Evolutionary conservation across 2,888 invertebrate genomes (phyloP).

Genomic region (Xestia rhomboidea): DNA sequence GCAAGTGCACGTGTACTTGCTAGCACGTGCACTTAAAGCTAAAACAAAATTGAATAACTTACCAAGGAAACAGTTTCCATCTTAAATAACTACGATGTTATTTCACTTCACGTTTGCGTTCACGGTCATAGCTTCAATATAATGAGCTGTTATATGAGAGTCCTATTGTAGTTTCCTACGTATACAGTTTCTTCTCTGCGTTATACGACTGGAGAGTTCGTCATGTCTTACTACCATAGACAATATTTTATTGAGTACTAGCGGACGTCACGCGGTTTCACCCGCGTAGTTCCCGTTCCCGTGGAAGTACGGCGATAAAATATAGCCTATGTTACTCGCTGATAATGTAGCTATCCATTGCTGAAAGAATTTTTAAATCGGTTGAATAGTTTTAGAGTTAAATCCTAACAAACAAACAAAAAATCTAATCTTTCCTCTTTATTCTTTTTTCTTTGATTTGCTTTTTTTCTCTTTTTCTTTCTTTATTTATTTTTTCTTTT

Average conservation of each 20-base stretch:
- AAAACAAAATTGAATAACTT: not conserved
- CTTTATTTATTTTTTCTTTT: too few relatives aligned
- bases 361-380: too few relatives aligned
- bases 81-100: constrained; percentile 7
- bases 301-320: too few relatives aligned
- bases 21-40: not conserved
- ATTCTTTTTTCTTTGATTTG: too few relatives aligned
- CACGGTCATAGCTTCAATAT: constrained; percentile 68
- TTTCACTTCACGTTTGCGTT: constrained; percentile 37
- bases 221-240: constrained; percentile 11
- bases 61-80: not conserved
- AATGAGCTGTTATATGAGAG: constrained; percentile 60
- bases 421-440: too few relatives aligned
- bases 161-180: constrained; percentile 57
- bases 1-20: not conserved
- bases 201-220: constrained; percentile 10
- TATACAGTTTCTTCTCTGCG: constrained; percentile 48
- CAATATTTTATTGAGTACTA: constrained; percentile 13
- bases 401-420: too few relatives aligned
- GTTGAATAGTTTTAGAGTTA: too few relatives aligned
- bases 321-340: too few relatives aligned
- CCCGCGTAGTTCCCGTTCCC: too few relatives aligned
- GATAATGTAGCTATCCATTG: too few relatives aligned
- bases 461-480: too few relatives aligned
- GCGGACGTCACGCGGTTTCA: too few relatives aligned